These are phyloP conservation scores for Spicauda simplicius DNA, from an alignment of 2,888 invertebrate genomes.

Conservation along the genomic window DNA sequence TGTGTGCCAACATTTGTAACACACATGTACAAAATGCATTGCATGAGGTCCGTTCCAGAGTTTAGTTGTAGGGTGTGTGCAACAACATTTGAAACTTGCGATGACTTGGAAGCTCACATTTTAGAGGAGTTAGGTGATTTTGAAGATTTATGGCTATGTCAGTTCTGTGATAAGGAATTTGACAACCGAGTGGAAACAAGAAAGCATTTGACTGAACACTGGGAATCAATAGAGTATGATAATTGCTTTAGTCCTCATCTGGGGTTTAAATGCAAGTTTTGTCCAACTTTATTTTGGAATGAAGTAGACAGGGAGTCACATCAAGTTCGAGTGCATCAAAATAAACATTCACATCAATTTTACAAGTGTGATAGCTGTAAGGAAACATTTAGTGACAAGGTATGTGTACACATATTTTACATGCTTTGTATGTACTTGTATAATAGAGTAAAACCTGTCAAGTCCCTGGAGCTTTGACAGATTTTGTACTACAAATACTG, in stretches of 20 bases:
- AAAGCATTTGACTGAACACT: conserved; percentile 67
- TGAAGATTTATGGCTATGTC: conserved; percentile 78
- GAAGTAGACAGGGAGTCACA: conserved; percentile 77
- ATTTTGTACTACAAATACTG: too few relatives aligned
- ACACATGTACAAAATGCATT: conserved; percentile 73
- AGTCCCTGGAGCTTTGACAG: too few relatives aligned
- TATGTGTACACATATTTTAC: conserved; percentile 42
- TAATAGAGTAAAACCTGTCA: too few relatives aligned
- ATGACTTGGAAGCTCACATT: conserved; percentile 64
- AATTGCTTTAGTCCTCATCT: conserved; percentile 79
- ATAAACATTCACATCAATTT: conserved; percentile 63
- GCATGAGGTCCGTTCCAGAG: conserved; percentile 61
- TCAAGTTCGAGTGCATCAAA: conserved; percentile 67
- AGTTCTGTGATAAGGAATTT: conserved; percentile 81
- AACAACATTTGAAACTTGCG: conserved; percentile 63
- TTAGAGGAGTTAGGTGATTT: conserved; percentile 67
- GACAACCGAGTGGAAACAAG: conserved; percentile 64
- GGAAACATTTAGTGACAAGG: conserved; percentile 77
- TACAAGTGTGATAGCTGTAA: conserved; percentile 72
- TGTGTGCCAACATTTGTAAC: conserved; percentile 53
- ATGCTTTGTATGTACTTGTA: too few relatives aligned
- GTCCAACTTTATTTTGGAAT: conserved; percentile 79
- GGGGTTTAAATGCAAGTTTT: conserved; percentile 79
- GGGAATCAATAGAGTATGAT: conserved; percentile 61
- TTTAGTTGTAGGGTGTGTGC: conserved; percentile 74